Percentiles rank a stretch among this genome's conserved stretches.
phyloP scores from a whole-genome alignment of 2,888 invertebrate species.

The Aporophyla nigra region DNA sequence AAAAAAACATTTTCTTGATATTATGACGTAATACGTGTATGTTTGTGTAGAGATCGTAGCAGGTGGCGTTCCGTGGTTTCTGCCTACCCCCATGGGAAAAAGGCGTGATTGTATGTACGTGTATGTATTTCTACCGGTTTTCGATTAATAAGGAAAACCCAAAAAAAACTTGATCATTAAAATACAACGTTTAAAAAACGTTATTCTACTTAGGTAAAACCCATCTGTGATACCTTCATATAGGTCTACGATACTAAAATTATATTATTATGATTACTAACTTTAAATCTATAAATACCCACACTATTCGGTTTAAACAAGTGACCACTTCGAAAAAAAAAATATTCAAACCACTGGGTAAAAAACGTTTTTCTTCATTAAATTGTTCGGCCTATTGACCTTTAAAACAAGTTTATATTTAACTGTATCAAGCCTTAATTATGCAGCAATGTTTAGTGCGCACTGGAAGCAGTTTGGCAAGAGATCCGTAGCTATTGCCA shows the following conservation, averaged over 20 bases:
- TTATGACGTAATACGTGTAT: no score
- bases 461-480: slow-evolving; percentile 55
- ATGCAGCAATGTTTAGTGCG: slow-evolving; percentile 37
- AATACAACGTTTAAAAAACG: not conserved
- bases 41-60: no score
- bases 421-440: slow-evolving; percentile 28
- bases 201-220: not conserved
- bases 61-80: no score
- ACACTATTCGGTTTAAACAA: not conserved
- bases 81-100: no score
- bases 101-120: no score
- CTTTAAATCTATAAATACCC: not conserved
- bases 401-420: slow-evolving; percentile 24
- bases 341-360: not conserved
- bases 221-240: not conserved
- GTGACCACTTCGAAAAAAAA: no score
- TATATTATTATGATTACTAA: not conserved
- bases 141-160: not conserved
- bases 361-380: not conserved
- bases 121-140: not conserved
- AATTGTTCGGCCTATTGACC: slow-evolving; percentile 18
- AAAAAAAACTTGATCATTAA: not conserved
- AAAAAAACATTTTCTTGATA: not conserved
- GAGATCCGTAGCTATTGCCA: slow-evolving; percentile 39
- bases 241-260: no score